Conservation (phyloP, 2,797 vertebrate genomes). For the Martes flavigula region DNA sequence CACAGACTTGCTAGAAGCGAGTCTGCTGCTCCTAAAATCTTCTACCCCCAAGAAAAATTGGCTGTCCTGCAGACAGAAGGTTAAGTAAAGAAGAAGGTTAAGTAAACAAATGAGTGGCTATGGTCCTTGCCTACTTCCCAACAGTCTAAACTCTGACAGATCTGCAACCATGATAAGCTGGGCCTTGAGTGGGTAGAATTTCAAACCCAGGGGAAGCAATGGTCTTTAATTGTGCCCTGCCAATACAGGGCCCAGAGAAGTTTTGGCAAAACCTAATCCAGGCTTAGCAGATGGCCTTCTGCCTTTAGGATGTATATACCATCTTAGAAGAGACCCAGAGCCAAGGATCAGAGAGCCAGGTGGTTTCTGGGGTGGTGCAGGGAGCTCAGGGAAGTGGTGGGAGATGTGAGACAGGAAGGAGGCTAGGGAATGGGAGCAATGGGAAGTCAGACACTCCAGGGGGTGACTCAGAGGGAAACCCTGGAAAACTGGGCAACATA, state of each 20-base stretch:
- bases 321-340: not conserved
- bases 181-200: not conserved
- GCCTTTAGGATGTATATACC: not conserved
- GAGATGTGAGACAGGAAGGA: not conserved
- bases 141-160: not conserved
- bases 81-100: not conserved
- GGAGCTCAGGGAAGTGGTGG: not conserved
- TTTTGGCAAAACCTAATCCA: not conserved
- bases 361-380: not conserved
- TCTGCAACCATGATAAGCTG: not conserved
- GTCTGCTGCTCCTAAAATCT: not conserved
- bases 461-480: not conserved
- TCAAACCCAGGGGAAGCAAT: not conserved
- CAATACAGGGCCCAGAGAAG: not conserved
- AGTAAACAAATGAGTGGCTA: not conserved
- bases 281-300: not conserved
- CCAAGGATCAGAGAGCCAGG: not conserved
- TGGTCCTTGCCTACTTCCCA: not conserved
- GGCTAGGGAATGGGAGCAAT: too few relatives aligned
- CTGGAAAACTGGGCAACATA: not conserved
- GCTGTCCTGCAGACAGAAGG: not conserved
- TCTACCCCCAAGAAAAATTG: not conserved
- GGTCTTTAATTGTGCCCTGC: not conserved
- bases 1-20: not conserved
- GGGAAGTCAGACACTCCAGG: not conserved